Conservation (phyloP, 2,888 invertebrate species). For the Thymelicus acteon region DNA sequence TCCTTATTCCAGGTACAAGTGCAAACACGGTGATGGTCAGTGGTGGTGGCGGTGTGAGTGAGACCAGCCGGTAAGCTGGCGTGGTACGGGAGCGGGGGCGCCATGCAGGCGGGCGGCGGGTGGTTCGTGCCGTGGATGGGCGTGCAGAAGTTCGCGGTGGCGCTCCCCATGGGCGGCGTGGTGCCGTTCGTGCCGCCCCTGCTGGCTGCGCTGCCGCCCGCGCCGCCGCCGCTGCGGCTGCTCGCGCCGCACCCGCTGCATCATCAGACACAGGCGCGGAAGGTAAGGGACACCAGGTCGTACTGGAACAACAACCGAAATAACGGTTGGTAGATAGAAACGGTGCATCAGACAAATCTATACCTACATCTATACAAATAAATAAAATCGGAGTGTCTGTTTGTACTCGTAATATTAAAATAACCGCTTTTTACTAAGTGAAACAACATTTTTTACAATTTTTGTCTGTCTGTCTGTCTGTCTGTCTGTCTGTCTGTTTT, state of each 20-base stretch:
- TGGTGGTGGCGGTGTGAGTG: slow-evolving; percentile 65
- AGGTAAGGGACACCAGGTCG: slow-evolving; percentile 56
- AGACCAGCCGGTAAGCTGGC: slow-evolving; percentile 75
- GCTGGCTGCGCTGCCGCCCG: slow-evolving; percentile 73
- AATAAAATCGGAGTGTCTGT: no score
- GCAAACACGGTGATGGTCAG: slow-evolving; percentile 51
- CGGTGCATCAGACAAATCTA: no score
- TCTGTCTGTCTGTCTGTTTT: no score
- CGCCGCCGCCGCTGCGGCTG: slow-evolving; percentile 71
- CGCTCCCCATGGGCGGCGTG: slow-evolving; percentile 79
- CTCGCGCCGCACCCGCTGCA: slow-evolving; percentile 72
- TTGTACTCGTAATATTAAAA: no score
- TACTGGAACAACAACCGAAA: no score
- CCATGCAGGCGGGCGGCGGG: slow-evolving; percentile 80
- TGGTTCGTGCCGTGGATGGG: slow-evolving; percentile 80
- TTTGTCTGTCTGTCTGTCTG: no score
- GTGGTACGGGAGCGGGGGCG: slow-evolving; percentile 81
- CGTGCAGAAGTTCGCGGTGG: slow-evolving; percentile 80
- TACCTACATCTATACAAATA: no score
- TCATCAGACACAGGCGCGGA: slow-evolving; percentile 68
- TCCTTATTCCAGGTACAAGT: slow-evolving; percentile 73
- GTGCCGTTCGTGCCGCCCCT: slow-evolving; percentile 75
- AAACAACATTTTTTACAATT: no score
- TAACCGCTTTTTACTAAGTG: no score
- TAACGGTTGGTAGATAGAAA: no score